Base-by-base conservation (phyloP, 2,113 vertebrate species). In the Vombatus ursinus region DNA sequence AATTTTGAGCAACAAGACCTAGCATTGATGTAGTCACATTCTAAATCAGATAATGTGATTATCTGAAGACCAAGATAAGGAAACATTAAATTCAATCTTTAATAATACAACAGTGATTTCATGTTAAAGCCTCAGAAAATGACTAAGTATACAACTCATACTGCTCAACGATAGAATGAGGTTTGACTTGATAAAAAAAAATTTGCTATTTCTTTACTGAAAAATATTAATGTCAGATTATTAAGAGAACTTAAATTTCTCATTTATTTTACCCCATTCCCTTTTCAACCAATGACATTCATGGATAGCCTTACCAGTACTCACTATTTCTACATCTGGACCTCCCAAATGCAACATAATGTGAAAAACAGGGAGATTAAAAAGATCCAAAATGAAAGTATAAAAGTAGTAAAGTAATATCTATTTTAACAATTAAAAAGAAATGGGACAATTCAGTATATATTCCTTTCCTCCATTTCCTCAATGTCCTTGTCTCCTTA, bases 1-100 rank as follows among this genome's bases (percentile, higher is more conserved):
- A 99, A 98, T 97, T 99, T 99, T 91, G 99, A 99, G 97, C 99
- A 99, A 98, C 99, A 99, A 0, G 99, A 99, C 97, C 99, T 98
- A 28, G 99, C 99, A 0, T 99, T 99, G 97, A 99, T 99, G 98
- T 99, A 99, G 98, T 99, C 99, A 97, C 99, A 99, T 98, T 99
- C 99, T 97, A 99, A 98, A 98, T 99, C 99, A 89, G 99, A 99
- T 24, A 99, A 95, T 2, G 99, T 99, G 97, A 99, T 99, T 95
- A 99, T 99, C 99, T 99, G 98, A 95, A 48, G 23, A 48, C 28
- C 19, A 93, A 94, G 98, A 99, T 99, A 99, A 99, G 99, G 98
- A 98, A 98, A 93, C 97, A 61, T 8, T 53, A 92, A 10, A 92
- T 26, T 95, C 95, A 31, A 96, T 19, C 51, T 0, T 0, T 92